phyloP scores from a whole-genome alignment of 2,113 vertebrate species.

The Felis chaus region DNA sequence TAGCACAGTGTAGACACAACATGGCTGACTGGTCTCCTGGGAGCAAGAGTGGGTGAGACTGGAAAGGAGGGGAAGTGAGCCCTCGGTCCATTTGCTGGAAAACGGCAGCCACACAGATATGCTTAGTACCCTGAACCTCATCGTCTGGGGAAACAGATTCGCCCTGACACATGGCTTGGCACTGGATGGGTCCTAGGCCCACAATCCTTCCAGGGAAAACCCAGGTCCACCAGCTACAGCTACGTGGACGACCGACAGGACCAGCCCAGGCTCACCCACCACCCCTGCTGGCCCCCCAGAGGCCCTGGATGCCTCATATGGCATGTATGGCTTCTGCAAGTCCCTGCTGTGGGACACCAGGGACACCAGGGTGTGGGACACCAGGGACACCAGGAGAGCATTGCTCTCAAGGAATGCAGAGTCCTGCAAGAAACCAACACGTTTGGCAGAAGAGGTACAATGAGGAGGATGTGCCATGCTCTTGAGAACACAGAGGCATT shows the following conservation, averaged over 20 bases:
- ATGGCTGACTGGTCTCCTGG: not conserved
- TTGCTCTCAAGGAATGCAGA: not conserved
- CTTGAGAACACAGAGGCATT: not conserved
- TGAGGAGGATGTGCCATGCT: not conserved
- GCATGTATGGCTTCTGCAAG: not conserved
- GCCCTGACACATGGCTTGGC: not conserved
- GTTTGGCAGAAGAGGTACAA: not conserved
- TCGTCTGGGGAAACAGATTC: not conserved
- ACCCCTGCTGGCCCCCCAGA: not conserved
- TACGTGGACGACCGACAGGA: fast-evolving
- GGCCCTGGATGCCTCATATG: not conserved
- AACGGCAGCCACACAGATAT: not conserved
- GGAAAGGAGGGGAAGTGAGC: not conserved
- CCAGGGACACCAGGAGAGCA: not conserved
- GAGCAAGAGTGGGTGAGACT: not conserved
- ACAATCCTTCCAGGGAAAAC: not conserved
- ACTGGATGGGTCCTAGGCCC: not conserved
- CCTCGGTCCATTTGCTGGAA: not conserved
- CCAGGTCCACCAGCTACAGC: not conserved
- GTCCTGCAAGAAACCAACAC: not conserved
- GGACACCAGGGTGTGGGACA: not conserved
- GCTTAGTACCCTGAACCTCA: not conserved
- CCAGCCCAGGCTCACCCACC: not conserved
- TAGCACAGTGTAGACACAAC: not conserved
- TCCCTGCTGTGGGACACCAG: not conserved